Evolutionary conservation across 2,113 vertebrate genomes (phyloP).

Genomic region (Picathartes gymnocephalus): DNA sequence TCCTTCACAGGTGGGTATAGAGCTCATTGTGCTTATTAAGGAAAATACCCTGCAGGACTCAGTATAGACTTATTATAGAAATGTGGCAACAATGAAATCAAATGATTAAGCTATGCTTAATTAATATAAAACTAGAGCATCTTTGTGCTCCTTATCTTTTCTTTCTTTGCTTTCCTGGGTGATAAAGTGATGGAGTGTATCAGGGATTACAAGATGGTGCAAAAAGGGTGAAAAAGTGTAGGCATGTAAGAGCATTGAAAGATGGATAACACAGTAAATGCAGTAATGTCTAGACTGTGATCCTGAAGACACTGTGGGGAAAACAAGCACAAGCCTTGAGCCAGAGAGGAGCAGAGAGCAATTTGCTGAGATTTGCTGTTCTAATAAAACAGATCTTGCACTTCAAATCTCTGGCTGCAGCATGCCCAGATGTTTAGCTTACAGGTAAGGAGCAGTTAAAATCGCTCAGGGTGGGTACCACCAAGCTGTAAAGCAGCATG

Average conservation of each 20-base stretch:
- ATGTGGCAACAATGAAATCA: neutral
- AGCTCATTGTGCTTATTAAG: neutral
- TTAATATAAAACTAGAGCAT: neutral
- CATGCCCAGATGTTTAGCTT: neutral
- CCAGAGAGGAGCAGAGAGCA: neutral
- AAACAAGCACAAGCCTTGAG: neutral
- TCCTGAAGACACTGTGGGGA: neutral
- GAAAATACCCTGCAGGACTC: neutral
- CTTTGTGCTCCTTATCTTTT: neutral
- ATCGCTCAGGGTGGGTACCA: neutral
- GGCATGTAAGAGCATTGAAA: accelerated
- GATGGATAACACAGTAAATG: neutral
- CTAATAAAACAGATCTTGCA: neutral
- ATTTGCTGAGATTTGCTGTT: neutral
- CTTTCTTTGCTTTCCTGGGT: neutral
- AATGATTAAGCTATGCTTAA: neutral
- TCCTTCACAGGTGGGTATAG: neutral
- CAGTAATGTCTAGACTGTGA: neutral
- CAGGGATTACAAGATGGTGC: neutral
- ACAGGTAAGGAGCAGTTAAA: neutral
- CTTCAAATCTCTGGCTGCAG: neutral
- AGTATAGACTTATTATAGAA: neutral
- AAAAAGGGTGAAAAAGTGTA: neutral
- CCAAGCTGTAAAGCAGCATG: neutral
- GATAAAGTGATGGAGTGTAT: neutral